phyloP scores from a whole-genome alignment of 2,113 vertebrate species.

The Thalassarche chlororhynchos region DNA sequence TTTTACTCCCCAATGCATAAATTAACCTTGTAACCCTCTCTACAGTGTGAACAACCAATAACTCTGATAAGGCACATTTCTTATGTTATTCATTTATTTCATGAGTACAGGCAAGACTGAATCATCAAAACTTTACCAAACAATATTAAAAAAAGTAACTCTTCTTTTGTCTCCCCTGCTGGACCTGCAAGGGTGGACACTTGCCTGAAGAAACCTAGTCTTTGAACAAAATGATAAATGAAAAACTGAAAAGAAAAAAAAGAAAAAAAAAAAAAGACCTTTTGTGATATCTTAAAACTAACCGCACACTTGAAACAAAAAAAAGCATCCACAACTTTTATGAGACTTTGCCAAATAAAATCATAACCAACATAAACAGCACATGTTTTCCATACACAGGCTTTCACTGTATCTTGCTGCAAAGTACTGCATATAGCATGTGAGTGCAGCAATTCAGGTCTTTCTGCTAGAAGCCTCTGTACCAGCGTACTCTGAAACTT shows the following conservation, averaged over 20 bases:
- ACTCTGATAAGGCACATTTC: not conserved
- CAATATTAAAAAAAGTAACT: not conserved
- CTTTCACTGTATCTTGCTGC: not conserved
- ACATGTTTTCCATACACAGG: not conserved
- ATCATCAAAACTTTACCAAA: not conserved
- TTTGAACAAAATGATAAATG: not conserved
- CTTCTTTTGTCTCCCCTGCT: not conserved
- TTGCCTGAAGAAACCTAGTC: not conserved
- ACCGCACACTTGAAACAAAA: not conserved
- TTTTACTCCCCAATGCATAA: not conserved
- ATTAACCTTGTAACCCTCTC: not conserved
- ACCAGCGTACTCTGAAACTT: not conserved
- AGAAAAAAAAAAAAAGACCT: not conserved
- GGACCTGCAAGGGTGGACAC: not conserved
- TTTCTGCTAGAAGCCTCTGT: not conserved
- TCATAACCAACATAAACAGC: not conserved
- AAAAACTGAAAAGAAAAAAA: too few species aligned
- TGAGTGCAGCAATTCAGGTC: not conserved
- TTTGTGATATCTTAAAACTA: not conserved
- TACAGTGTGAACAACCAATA: not conserved
- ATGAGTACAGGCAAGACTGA: not conserved
- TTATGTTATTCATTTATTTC: not conserved
- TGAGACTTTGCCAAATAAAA: not conserved
- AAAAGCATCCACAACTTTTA: not conserved
- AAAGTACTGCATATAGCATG: not conserved